Evolutionary conservation across 2,113 vertebrate species (phyloP).

Genomic region (Otocyon megalotis): DNA sequence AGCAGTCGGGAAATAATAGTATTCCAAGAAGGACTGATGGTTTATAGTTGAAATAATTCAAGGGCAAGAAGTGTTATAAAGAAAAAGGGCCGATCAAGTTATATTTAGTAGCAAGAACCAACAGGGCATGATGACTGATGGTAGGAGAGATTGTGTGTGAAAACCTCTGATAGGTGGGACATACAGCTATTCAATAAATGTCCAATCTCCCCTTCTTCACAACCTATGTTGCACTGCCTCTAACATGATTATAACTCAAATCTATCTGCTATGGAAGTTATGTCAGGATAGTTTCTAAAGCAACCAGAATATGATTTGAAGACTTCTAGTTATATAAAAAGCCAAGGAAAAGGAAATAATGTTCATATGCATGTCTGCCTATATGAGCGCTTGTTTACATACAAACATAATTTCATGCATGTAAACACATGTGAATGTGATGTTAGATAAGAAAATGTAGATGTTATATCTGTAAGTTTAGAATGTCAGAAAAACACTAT

Average conservation of each 20-base stretch:
- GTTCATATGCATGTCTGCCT: not conserved
- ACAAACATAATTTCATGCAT: not conserved
- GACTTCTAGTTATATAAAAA: not conserved
- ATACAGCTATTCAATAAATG: constrained; percentile 1
- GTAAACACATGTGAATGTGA: not conserved
- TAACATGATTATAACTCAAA: constrained; percentile 25
- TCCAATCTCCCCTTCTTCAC: not conserved
- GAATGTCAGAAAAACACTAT: not conserved
- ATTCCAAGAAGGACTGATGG: not conserved
- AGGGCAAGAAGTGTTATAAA: constrained; percentile 36
- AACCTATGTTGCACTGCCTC: not conserved
- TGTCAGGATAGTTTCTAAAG: not conserved
- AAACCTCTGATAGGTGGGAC: not conserved
- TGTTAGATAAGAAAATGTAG: not conserved
- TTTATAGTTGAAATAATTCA: constrained; percentile 33
- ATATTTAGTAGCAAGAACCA: constrained; percentile 8
- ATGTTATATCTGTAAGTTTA: not conserved
- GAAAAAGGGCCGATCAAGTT: not conserved
- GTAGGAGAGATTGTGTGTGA: not conserved
- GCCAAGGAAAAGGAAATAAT: not conserved
- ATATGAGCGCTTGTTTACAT: not conserved
- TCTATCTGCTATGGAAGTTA: not conserved
- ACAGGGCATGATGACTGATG: not conserved
- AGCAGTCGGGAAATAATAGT: not conserved
- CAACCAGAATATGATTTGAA: not conserved